Percentiles rank a stretch among this genome's conserved stretches.
These are phyloP conservation scores for Dromius quadrimaculatus DNA, from an alignment of 2,888 invertebrate species.

Conservation along the genomic window DNA sequence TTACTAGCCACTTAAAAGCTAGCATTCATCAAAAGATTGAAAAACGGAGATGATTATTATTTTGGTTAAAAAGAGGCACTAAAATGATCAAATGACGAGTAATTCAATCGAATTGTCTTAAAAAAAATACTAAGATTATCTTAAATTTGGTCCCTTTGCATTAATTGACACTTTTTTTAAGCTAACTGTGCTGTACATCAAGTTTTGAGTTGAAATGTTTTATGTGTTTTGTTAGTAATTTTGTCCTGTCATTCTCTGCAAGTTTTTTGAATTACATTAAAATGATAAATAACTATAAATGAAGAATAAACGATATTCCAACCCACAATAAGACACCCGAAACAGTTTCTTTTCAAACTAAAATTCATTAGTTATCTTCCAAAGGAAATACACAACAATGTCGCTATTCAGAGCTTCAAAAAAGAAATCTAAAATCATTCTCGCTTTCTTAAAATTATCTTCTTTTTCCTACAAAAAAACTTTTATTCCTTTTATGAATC, in stretches of 20 bases:
- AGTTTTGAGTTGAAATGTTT: too few relatives aligned
- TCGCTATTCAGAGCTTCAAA: constrained; percentile 16
- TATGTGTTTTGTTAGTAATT: constrained; percentile 12
- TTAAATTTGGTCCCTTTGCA: too few relatives aligned
- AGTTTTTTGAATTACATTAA: constrained; percentile 31
- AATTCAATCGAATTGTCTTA: too few relatives aligned
- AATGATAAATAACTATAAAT: constrained; percentile 17
- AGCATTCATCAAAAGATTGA: too few relatives aligned
- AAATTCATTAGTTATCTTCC: constrained; percentile 19
- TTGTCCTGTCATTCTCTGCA: constrained; percentile 14
- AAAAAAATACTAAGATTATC: too few relatives aligned
- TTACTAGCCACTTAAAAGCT: too few relatives aligned
- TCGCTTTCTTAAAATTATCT: constrained; percentile 13
- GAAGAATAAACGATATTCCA: constrained; percentile 22
- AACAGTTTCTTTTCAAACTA: constrained; percentile 20
- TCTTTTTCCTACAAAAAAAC: constrained; percentile 17
- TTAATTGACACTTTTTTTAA: too few relatives aligned
- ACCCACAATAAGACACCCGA: constrained; percentile 2
- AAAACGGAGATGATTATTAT: too few relatives aligned
- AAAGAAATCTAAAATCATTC: constrained; percentile 23
- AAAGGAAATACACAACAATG: not conserved
- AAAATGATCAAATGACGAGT: too few relatives aligned
- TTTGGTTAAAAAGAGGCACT: too few relatives aligned
- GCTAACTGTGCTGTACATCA: too few relatives aligned
- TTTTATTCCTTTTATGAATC: constrained; percentile 26